Evolutionary conservation across 2,888 invertebrate species (phyloP), one percentile per base, ranked within the genome.

Genomic region (Campaea margaritaria): DNA sequence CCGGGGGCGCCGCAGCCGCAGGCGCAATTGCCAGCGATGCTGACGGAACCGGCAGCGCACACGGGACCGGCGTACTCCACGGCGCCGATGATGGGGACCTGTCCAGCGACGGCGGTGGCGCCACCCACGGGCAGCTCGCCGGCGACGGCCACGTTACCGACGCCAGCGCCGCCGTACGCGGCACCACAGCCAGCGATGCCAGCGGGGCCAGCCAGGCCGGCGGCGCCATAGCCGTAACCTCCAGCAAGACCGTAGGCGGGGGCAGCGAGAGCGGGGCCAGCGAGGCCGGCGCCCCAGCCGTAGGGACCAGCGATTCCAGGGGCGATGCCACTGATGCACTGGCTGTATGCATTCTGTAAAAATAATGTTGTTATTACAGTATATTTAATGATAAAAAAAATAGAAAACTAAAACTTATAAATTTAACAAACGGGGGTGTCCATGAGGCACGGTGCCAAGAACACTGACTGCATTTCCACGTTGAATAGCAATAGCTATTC

Each of bases 31-130:
- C 78, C 81, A 13, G 64, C 52, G 44, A 80, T 75, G 36, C 75
- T 65, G 41, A 81, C 78, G 14, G 60, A 49, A 15, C 79, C 81
- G 34, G 58, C 66, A 13, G 82, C 75, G 28, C 74, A 70, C 15
- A 79, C 73, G 3, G 66, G 64, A n/a, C 81, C 81, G 38, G 57
- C 61, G 64, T 76, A 81, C 56, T 72, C 57, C 3, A 80, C 76
- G 1, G 70, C 65, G 14, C 80, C 81, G 44, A 72, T 77, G 44
- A 72, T 77, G 48, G 81, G 82, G 44, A 82, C 78, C 64, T 70
- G 69, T 38, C 74, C 82, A 12, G 62, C 62, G 53, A 73, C 63
- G 13, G 58, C 52, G 54, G 81, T 78, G 50, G 67, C 60, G 39
- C 82, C 81, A 31, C 62, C 58, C 28, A 79, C 72, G 50, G 70